A percentile compares a stretch with the other conserved stretches of the same genome.
Conservation (phyloP, 92 coral and sea anemone species). For the Palythoa grandiflora region DNA sequence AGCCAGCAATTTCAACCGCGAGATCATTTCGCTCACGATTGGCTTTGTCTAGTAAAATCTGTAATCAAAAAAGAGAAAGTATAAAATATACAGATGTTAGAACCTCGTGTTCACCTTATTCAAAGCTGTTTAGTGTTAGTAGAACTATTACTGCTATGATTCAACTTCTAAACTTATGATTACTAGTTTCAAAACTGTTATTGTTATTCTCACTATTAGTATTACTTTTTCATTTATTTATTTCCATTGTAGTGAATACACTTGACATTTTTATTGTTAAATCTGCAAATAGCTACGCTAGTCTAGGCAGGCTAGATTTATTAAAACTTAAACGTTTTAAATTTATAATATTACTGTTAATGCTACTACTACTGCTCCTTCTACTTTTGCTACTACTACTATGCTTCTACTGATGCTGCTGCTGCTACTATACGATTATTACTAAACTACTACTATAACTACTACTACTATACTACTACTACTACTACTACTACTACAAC, state of each 20-base stretch:
- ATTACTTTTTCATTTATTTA: neutral
- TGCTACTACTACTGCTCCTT: neutral
- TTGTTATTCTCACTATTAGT: neutral
- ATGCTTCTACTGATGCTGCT: neutral
- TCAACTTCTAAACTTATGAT: neutral
- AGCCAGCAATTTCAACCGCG: slow-evolving; percentile 73
- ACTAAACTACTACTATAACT: neutral
- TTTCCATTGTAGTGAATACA: too few species aligned
- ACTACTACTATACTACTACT: neutral
- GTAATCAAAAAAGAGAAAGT: neutral
- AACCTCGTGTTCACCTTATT: neutral
- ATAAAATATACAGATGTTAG: neutral
- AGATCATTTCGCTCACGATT: slow-evolving; percentile 75
- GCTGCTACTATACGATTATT: neutral
- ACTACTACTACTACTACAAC: neutral
- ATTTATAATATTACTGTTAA: neutral
- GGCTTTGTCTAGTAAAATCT: slow-evolving; percentile 57
- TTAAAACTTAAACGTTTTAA: too few species aligned
- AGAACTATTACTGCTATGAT: neutral
- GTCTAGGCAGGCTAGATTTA: too few species aligned
- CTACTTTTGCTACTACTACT: neutral
- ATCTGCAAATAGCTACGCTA: too few species aligned
- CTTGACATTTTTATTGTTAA: too few species aligned
- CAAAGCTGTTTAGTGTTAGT: neutral
- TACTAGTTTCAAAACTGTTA: neutral